A percentile compares a stretch with the other conserved stretches of the same genome.
These are phyloP conservation scores for Crambe crambe DNA, from an alignment of 37 sponge, comb jelly and placozoan genomes.

Conservation along the genomic window DNA sequence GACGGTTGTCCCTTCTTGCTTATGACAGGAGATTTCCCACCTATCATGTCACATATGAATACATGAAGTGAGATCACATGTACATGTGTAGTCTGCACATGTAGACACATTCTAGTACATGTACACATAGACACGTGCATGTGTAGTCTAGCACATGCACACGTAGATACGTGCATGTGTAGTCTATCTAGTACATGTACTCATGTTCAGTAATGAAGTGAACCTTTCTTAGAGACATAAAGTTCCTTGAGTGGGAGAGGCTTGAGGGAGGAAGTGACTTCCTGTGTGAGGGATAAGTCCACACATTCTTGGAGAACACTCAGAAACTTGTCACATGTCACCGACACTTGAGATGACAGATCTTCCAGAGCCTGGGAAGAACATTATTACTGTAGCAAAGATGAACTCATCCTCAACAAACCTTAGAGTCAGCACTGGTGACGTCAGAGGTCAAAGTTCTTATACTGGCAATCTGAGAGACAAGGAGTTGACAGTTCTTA, in stretches of 20 bases:
- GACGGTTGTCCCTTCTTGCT: too few relatives aligned
- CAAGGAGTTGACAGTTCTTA: constrained; percentile 57
- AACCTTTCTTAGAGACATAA: neutral
- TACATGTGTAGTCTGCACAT: too few relatives aligned
- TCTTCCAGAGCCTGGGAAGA: constrained; percentile 49
- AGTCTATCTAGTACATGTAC: too few relatives aligned
- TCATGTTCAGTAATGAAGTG: too few relatives aligned
- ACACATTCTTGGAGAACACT: constrained; percentile 76
- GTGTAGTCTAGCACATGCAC: too few relatives aligned
- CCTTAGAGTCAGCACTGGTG: constrained; percentile 2
- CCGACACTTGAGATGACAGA: constrained; percentile 22
- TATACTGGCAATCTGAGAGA: constrained; percentile 51
- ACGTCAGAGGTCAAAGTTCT: constrained; percentile 8
- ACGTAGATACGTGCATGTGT: too few relatives aligned
- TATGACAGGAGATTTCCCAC: neutral
- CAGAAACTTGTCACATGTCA: constrained; percentile 79
- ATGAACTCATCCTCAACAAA: neutral
- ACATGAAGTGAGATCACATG: too few relatives aligned
- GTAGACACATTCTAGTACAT: too few relatives aligned
- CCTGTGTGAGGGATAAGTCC: constrained; percentile 34
- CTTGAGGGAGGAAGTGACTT: neutral
- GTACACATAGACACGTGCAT: too few relatives aligned
- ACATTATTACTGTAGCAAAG: neutral
- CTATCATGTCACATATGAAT: neutral
- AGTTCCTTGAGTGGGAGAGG: constrained; percentile 16